Conservation (phyloP, 2,113 vertebrate species). For the Platichthys flesus region DNA sequence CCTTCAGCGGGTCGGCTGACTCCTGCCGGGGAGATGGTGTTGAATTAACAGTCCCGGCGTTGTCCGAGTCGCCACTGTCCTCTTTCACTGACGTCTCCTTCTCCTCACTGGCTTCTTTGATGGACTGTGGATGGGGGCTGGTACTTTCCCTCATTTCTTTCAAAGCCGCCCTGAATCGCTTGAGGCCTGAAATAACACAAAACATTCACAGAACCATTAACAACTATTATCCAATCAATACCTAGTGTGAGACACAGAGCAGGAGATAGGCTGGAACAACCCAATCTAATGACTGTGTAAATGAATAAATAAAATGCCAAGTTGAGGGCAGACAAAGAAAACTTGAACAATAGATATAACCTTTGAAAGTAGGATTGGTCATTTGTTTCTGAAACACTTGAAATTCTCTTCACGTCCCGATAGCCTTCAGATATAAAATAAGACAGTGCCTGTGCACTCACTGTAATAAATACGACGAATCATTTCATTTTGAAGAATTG, state of each 20-base stretch:
- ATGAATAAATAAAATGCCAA: background rate
- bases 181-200: slow-evolving; percentile 84
- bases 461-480: too few relatives aligned
- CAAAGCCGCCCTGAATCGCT: slow-evolving; percentile 86
- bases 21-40: slow-evolving; percentile 63
- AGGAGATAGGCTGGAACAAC: background rate
- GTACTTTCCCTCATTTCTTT: slow-evolving; percentile 74
- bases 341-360: background rate
- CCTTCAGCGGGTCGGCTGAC: slow-evolving; percentile 72
- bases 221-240: slow-evolving; percentile 18
- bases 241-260: background rate
- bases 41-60: slow-evolving; percentile 58
- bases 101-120: slow-evolving; percentile 43
- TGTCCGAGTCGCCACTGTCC: slow-evolving; percentile 68
- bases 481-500: too few relatives aligned
- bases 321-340: background rate
- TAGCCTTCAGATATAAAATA: too few relatives aligned
- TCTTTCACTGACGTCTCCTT: slow-evolving; percentile 64
- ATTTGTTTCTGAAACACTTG: too few relatives aligned
- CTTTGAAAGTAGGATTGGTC: too few relatives aligned
- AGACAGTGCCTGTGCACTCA: too few relatives aligned
- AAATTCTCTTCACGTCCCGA: too few relatives aligned
- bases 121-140: slow-evolving; percentile 39
- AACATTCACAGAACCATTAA: slow-evolving; percentile 16
- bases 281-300: background rate